These are phyloP conservation scores for Neodontobutis hainanensis DNA, from an alignment of 2,113 vertebrate genomes.

Conservation along the genomic window DNA sequence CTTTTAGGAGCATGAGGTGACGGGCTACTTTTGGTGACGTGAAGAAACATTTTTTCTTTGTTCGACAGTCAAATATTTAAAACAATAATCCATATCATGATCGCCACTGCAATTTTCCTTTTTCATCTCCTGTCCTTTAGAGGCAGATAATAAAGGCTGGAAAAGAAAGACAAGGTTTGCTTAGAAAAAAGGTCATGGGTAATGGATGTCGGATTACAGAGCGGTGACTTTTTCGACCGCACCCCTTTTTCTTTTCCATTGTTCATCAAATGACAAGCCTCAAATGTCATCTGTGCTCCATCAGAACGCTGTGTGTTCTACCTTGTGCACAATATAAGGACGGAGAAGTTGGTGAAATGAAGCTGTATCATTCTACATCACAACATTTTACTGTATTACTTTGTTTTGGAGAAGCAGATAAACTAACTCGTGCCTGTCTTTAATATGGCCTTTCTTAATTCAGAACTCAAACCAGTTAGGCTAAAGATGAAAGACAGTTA, in stretches of 20 bases:
- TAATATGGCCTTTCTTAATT: constrained; percentile 1
- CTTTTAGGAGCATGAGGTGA: too few species aligned
- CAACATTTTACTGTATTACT: background rate
- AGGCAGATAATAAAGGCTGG: constrained; percentile 57
- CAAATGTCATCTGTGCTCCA: constrained; percentile 12
- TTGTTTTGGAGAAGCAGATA: too few species aligned
- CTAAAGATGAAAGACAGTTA: constrained; percentile 4
- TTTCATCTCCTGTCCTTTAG: constrained; percentile 19
- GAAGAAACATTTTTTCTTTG: too few species aligned
- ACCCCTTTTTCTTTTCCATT: constrained; percentile 27
- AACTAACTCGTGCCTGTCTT: too few species aligned
- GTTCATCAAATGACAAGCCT: constrained; percentile 14
- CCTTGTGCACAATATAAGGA: background rate
- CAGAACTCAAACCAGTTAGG: constrained; percentile 21
- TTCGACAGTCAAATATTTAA: background rate
- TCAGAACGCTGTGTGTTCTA: background rate
- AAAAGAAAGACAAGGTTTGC: constrained; percentile 53
- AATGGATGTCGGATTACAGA: constrained; percentile 62
- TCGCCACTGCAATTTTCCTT: constrained; percentile 4
- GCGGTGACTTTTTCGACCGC: constrained; percentile 32
- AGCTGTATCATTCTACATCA: constrained; percentile 31
- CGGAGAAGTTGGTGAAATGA: background rate
- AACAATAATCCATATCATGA: background rate
- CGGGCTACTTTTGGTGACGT: too few species aligned
- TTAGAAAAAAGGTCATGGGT: constrained; percentile 64